Evolutionary conservation across 2,113 vertebrate genomes (phyloP).

Genomic region (Cephalopterus ornatus): DNA sequence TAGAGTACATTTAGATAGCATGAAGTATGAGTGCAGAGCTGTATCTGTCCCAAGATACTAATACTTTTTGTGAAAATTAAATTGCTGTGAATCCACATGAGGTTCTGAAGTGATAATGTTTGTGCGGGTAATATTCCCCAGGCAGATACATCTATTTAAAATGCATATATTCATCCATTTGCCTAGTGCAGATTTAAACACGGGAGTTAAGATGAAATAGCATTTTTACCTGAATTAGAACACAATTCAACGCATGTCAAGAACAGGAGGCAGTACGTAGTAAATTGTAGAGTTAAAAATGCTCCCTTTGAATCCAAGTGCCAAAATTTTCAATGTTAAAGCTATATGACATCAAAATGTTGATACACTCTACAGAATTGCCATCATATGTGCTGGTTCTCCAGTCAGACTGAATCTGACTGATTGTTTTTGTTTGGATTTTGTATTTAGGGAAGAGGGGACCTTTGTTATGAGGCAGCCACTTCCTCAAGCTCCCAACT

Average conservation of each 20-base stretch:
- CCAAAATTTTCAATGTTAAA: not conserved
- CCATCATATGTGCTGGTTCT: not conserved
- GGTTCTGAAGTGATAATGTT: constrained; percentile 42
- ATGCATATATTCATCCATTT: constrained; percentile 35
- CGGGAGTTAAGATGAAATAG: constrained; percentile 20
- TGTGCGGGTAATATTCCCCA: constrained; percentile 6
- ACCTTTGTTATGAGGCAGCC: not conserved
- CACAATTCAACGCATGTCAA: not conserved
- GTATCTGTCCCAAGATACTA: constrained; percentile 25
- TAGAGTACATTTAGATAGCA: not conserved
- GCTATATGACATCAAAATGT: not conserved
- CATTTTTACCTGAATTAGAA: constrained; percentile 9
- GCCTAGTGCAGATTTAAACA: constrained; percentile 1
- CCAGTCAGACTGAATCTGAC: not conserved
- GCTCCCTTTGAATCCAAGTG: not conserved
- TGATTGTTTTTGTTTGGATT: not conserved
- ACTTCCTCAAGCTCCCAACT: not conserved
- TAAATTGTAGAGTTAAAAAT: constrained; percentile 13
- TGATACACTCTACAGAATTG: not conserved
- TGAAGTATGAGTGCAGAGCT: not conserved
- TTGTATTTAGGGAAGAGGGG: not conserved
- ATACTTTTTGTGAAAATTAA: constrained; percentile 45
- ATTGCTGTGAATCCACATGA: constrained; percentile 33
- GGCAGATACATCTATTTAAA: constrained; percentile 33
- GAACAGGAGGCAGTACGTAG: not conserved